These are phyloP conservation scores for Petaurus breviceps DNA, from an alignment of 2,113 vertebrate genomes.

Conservation along the genomic window DNA sequence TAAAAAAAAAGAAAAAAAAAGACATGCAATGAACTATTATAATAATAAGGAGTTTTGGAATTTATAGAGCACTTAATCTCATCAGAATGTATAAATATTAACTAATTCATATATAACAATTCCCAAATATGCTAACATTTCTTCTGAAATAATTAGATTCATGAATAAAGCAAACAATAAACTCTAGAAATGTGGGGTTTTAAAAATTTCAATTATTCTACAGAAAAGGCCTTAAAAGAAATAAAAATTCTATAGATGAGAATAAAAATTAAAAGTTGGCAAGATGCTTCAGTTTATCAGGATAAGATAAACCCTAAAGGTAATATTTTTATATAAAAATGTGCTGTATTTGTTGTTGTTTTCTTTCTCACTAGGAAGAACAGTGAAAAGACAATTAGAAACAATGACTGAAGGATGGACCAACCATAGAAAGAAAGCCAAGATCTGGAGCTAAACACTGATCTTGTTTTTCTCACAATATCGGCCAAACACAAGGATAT, in stretches of 20 bases:
- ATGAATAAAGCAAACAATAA: constrained; percentile 65
- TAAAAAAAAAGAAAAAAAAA: constrained; percentile 39
- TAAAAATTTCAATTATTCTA: constrained; percentile 53
- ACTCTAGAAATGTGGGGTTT: constrained; percentile 53
- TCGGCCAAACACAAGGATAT: neutral
- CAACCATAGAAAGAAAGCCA: neutral
- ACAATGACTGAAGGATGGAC: neutral
- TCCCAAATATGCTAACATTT: constrained; percentile 36
- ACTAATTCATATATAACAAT: constrained; percentile 60
- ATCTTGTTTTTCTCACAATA: neutral
- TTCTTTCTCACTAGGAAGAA: neutral
- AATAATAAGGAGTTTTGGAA: constrained; percentile 36
- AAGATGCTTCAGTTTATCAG: neutral
- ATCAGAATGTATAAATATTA: constrained; percentile 54
- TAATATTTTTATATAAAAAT: neutral
- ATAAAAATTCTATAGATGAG: constrained; percentile 27
- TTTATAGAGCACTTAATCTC: constrained; percentile 61
- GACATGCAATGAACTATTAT: constrained; percentile 1
- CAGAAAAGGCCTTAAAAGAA: constrained; percentile 23
- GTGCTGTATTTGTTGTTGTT: neutral
- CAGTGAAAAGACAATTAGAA: neutral
- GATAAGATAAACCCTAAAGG: neutral
- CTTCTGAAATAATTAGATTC: constrained; percentile 70
- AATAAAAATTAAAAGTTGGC: neutral
- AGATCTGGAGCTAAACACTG: neutral